A percentile compares a stretch with the other conserved stretches of the same genome.
Conservation (phyloP, 2,888 invertebrate genomes). For the Nemurella pictetii region DNA sequence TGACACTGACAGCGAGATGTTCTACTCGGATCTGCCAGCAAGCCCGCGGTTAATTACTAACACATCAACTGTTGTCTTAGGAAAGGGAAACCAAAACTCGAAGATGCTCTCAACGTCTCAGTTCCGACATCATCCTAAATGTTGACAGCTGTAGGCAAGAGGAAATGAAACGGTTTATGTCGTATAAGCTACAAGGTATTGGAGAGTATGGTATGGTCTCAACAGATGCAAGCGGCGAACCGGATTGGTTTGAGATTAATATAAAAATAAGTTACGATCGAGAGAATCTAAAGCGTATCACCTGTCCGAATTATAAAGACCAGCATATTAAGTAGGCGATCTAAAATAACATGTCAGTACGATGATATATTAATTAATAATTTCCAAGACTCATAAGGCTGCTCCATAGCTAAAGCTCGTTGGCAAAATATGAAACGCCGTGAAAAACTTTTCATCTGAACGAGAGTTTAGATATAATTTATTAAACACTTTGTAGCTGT, state of each 20-base stretch:
- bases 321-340: conserved; percentile 8
- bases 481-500: conserved; percentile 22
- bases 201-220: background rate
- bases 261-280: background rate
- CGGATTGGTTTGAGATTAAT: background rate
- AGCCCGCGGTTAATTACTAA: conserved; percentile 32
- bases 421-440: background rate
- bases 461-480: conserved; percentile 16
- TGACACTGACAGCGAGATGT: background rate
- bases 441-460: background rate
- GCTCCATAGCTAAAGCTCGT: background rate
- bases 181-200: background rate
- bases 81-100: conserved; percentile 22
- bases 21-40: conserved; percentile 1
- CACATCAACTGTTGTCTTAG: conserved; percentile 37
- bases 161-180: conserved; percentile 11
- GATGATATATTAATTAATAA: conserved; percentile 15
- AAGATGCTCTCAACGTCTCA: background rate
- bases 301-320: conserved; percentile 21
- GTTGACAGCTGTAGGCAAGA: conserved; percentile 25
- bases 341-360: conserved; percentile 11
- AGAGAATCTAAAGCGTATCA: background rate
- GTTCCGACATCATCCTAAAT: background rate
- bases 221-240: background rate
- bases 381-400: background rate